These are phyloP conservation scores for Aphrocallistes beatrix DNA, from an alignment of 37 sponge, comb jelly and placozoan genomes.

Conservation along the genomic window DNA sequence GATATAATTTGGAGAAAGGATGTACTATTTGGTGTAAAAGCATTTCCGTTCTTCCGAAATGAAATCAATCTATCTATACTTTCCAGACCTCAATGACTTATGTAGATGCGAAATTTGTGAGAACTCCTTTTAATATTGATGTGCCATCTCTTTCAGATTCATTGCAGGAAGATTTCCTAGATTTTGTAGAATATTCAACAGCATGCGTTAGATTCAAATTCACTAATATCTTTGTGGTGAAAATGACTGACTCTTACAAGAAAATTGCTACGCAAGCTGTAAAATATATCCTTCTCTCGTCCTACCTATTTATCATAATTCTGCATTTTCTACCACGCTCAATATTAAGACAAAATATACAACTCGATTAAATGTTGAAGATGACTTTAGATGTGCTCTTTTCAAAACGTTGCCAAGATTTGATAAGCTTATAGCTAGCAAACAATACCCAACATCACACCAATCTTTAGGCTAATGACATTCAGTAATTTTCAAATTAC, in stretches of 20 bases:
- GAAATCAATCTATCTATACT: background rate
- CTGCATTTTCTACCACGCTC: background rate
- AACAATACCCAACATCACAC: no score
- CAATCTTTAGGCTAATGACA: no score
- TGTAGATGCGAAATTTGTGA: background rate
- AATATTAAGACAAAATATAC: constrained; percentile 1
- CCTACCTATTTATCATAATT: no score
- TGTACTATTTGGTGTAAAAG: background rate
- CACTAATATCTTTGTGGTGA: background rate
- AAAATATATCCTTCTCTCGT: background rate
- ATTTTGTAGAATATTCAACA: background rate
- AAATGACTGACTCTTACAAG: constrained; percentile 1
- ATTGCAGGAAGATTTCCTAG: constrained; percentile 11
- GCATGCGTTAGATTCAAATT: background rate
- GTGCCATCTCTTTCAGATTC: background rate
- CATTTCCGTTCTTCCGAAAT: background rate
- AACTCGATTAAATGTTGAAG: background rate
- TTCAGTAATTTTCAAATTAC: background rate
- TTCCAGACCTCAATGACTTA: background rate
- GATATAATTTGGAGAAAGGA: background rate
- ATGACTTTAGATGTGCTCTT: background rate
- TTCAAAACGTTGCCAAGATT: no score
- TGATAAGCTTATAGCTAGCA: no score
- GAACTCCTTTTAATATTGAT: background rate
- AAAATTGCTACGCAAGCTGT: background rate